Evolutionary conservation across 2,113 vertebrate genomes (phyloP), one percentile per base, ranked within the genome.

Genomic region (Crocuta crocuta): DNA sequence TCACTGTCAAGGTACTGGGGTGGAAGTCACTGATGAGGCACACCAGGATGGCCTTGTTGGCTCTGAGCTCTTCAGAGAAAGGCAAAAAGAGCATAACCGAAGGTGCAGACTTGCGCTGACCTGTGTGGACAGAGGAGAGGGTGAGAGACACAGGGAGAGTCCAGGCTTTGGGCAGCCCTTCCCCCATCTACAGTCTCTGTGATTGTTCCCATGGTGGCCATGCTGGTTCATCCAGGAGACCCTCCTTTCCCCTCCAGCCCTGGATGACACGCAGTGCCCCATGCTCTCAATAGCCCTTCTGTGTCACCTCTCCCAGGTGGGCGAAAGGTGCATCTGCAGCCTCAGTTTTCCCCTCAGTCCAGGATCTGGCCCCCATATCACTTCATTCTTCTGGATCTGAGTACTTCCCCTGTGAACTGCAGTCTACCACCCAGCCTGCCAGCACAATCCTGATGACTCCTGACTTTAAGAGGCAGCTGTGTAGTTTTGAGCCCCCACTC

Each of bases 11-110:
- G 15, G 39, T 5, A 4, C 94, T 73, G 2, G 98, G 98, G 90
- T 97, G 97, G 97, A 98, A 98, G 70, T 97, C 98, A 61, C 15
- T 97, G 4, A 98, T n/a, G 58, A 98, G 66, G 86, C 98, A 99
- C 87, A 98, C 91, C 35, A 98, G 16, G 10, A 97, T 98, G 94
- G 96, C 97, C 82, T 91, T 96, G 68, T 82, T 91, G 31, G 7
- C 9, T 2, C 0, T 5, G 5, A 95, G 73, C 31, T 94, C 93
- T 26, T 96, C 89, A 13, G 21, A 1, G 17, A 95, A 94, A 5
- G 97, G 93, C 7, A 92, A 43, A 43, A 97, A 97, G 15, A 97
- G 81, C 2, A 16, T 89, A 76, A 98, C 81, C 0, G 10, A 55
- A 48, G 96, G 97, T 0, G 82, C 0, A 0, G 91, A 43, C 55